These are phyloP conservation scores for Leucopternis melanops DNA, from an alignment of 2,113 vertebrate genomes.

Conservation along the genomic window DNA sequence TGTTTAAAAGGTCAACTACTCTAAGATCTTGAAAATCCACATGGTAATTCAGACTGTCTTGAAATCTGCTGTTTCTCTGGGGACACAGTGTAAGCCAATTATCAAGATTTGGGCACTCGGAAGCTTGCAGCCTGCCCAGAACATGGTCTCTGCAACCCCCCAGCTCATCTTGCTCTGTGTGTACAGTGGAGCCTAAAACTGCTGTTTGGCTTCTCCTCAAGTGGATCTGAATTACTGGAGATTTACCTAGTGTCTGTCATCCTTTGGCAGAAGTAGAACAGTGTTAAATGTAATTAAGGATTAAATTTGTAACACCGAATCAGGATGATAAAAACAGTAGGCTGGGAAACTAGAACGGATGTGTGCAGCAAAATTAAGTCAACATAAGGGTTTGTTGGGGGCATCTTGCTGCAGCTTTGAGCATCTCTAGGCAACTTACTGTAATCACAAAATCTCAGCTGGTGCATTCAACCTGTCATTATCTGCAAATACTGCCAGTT, in stretches of 20 bases:
- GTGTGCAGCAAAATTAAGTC: not conserved
- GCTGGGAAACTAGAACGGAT: not conserved
- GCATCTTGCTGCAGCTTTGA: not conserved
- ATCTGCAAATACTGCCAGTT: not conserved
- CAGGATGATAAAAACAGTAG: not conserved
- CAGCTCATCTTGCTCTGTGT: not conserved
- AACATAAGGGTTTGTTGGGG: not conserved
- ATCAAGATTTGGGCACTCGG: not conserved
- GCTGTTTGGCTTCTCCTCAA: not conserved
- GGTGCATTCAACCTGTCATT: not conserved
- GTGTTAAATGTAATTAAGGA: not conserved
- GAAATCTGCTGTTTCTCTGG: not conserved
- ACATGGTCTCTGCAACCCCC: not conserved
- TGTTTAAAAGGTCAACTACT: not conserved
- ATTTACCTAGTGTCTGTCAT: not conserved
- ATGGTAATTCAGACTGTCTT: not conserved
- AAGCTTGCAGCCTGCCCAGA: not conserved
- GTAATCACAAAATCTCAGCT: not conserved
- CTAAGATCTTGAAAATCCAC: not conserved
- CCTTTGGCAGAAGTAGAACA: not conserved
- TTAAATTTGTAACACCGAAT: not conserved
- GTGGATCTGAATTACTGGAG: not conserved
- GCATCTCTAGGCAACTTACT: not conserved
- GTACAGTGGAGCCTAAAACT: not conserved
- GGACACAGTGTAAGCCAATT: not conserved